A percentile compares a stretch with the other conserved stretches of the same genome.
phyloP scores from a whole-genome alignment of 2,113 vertebrate species.

The Elaphurus davidianus region DNA sequence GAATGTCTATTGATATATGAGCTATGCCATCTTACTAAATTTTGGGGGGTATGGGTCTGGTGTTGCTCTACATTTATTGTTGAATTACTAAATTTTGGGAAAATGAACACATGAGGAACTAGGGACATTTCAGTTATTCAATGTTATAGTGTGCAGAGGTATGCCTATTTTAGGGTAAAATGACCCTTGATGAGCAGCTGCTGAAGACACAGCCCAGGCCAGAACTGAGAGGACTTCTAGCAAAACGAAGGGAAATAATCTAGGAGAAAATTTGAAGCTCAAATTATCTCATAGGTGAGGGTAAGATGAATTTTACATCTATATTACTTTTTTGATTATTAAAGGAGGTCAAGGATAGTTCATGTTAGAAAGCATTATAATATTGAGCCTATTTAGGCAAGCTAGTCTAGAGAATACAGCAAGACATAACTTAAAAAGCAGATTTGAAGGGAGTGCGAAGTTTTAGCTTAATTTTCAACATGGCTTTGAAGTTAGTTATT shows the following conservation, averaged over 20 bases:
- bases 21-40: background rate
- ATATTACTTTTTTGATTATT: background rate
- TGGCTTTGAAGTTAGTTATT: background rate
- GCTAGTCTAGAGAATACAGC: background rate
- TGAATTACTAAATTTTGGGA: background rate
- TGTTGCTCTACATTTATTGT: background rate
- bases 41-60: background rate
- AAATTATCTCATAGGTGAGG: rapidly evolving
- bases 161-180: background rate
- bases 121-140: background rate
- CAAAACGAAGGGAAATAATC: background rate
- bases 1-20: background rate
- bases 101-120: background rate
- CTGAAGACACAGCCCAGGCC: background rate
- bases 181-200: rapidly evolving
- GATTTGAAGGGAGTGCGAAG: background rate
- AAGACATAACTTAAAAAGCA: background rate
- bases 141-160: background rate
- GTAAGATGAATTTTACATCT: background rate
- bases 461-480: background rate
- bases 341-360: background rate
- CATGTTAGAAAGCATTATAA: background rate
- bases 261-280: background rate
- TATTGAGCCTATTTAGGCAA: background rate
- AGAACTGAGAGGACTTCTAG: background rate